A percentile compares a stretch with the other conserved stretches of the same genome.
These are phyloP conservation scores for Oithona nana DNA, from an alignment of 2,888 invertebrate genomes.

Conservation along the genomic window DNA sequence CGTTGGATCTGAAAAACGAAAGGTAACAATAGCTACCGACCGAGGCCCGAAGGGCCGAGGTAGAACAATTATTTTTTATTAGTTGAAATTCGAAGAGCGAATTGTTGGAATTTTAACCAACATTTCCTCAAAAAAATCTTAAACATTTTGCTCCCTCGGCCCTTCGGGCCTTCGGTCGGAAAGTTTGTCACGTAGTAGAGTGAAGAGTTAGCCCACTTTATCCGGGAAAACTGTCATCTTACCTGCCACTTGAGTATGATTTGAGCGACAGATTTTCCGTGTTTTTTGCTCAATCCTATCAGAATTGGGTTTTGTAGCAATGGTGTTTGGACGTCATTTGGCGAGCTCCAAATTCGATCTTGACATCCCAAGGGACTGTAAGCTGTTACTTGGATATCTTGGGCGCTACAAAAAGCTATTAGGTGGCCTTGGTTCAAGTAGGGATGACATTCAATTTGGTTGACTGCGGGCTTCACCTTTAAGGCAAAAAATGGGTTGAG, in stretches of 20 bases:
- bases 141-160: too few relatives aligned
- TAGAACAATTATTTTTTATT: too few relatives aligned
- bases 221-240: background rate
- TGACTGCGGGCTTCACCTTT: slow-evolving; percentile 41
- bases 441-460: slow-evolving; percentile 56
- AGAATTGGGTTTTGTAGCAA: slow-evolving; percentile 49
- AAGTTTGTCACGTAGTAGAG: too few relatives aligned
- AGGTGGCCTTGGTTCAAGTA: slow-evolving; percentile 49
- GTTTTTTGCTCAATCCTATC: slow-evolving; percentile 40
- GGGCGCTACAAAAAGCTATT: slow-evolving; percentile 43
- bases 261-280: slow-evolving; percentile 46
- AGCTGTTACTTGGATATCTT: slow-evolving; percentile 46
- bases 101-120: too few relatives aligned
- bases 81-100: too few relatives aligned
- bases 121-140: too few relatives aligned
- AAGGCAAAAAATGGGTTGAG: too few relatives aligned
- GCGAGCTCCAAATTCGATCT: slow-evolving; percentile 42
- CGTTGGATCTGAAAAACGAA: slow-evolving; percentile 35
- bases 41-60: too few relatives aligned
- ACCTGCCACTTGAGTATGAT: slow-evolving; percentile 44
- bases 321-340: slow-evolving; percentile 37
- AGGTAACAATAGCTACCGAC: too few relatives aligned
- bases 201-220: background rate
- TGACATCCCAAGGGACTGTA: slow-evolving; percentile 53
- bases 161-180: too few relatives aligned